Evolutionary conservation across 2,888 invertebrate species (phyloP).

Genomic region (Macrosoma leucophasiata): DNA sequence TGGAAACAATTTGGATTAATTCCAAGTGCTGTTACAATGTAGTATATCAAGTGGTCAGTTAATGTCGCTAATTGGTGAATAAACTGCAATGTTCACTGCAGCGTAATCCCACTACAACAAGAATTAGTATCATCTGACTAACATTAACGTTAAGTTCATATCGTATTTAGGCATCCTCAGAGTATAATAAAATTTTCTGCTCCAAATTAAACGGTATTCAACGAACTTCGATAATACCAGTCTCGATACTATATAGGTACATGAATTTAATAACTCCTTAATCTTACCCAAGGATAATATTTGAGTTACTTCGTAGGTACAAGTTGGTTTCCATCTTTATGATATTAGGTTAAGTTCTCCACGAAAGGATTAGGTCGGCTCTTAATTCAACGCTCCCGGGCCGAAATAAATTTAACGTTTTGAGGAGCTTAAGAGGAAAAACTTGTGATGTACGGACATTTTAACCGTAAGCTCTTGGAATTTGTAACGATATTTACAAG

Average conservation of each 20-base stretch:
- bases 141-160: too few species aligned
- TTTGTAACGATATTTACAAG: constrained; percentile 37
- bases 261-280: constrained; percentile 64
- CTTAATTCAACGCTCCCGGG: constrained; percentile 69
- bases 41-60: too few species aligned
- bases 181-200: too few species aligned
- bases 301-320: constrained; percentile 64
- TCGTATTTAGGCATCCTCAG: too few species aligned
- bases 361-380: constrained; percentile 70
- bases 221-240: too few species aligned
- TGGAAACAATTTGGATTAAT: constrained; percentile 28
- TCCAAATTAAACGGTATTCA: too few species aligned
- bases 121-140: too few species aligned
- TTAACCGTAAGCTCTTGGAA: constrained; percentile 39
- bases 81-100: too few species aligned
- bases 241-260: too few species aligned
- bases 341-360: constrained; percentile 71
- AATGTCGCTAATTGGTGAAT: too few species aligned
- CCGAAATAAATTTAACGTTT: constrained; percentile 71
- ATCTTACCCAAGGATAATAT: constrained; percentile 67
- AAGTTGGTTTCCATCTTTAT: constrained; percentile 71
- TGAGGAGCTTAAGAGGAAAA: constrained; percentile 69
- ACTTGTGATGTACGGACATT: constrained; percentile 54
- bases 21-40: constrained; percentile 35
- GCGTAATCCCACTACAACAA: too few species aligned